These are phyloP conservation scores for Bombyx mori DNA, from an alignment of 1,140 invertebrate genomes.

Conservation along the genomic window DNA sequence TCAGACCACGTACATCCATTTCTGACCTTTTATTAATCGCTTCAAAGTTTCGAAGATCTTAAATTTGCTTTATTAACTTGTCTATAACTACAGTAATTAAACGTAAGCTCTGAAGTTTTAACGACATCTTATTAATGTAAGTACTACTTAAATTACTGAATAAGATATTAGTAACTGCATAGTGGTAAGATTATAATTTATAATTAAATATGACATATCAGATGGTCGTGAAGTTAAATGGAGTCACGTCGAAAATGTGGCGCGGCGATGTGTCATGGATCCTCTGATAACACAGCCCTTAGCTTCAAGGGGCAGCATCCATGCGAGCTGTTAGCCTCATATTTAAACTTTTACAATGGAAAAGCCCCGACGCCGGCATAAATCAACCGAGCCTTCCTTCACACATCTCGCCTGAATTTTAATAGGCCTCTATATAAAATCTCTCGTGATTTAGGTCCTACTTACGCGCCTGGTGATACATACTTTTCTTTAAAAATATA, in stretches of 20 bases:
- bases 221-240: conserved; percentile 15
- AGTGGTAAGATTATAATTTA: no score
- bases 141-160: no score
- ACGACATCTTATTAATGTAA: no score
- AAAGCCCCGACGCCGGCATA: conserved; percentile 34
- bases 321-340: conserved; percentile 21
- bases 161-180: no score
- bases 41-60: no score
- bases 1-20: no score
- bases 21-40: no score
- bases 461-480: conserved; percentile 20
- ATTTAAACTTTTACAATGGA: conserved; percentile 57
- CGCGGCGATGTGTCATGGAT: conserved; percentile 1
- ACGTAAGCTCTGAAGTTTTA: no score
- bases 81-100: no score
- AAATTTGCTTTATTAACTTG: no score
- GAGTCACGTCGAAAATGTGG: conserved; percentile 17
- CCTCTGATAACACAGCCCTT: conserved; percentile 8
- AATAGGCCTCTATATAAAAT: conserved; percentile 47
- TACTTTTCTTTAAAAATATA: background rate
- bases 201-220: conserved; percentile 5
- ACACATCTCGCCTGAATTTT: conserved; percentile 57
- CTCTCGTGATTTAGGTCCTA: conserved; percentile 43
- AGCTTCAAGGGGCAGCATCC: conserved; percentile 4
- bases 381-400: conserved; percentile 51